A percentile compares a stretch with the other conserved stretches of the same genome.
Conservation (phyloP, 2,888 invertebrate species). For the Imbricaverruca yamaguchii region DNA sequence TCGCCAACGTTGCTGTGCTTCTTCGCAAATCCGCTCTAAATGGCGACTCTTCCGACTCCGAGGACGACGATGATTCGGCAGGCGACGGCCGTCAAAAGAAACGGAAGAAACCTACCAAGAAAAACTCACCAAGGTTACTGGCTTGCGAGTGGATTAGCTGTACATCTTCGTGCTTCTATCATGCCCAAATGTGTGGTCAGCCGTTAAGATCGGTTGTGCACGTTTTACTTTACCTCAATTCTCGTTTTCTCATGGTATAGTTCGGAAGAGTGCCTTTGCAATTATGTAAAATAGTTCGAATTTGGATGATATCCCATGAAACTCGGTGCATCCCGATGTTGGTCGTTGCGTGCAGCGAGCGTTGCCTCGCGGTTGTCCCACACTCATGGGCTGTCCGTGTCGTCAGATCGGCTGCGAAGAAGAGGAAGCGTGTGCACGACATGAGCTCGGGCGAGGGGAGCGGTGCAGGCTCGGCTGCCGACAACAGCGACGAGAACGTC, state of each 20-base stretch:
- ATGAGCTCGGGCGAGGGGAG: neutral
- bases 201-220: neutral
- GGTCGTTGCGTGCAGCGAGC: neutral
- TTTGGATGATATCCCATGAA: no score
- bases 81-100: neutral
- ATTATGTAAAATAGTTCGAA: neutral
- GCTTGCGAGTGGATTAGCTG: neutral
- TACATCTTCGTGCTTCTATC: neutral
- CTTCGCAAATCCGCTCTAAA: neutral
- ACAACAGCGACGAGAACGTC: neutral
- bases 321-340: neutral
- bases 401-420: neutral
- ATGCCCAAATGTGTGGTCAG: neutral
- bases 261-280: neutral
- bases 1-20: neutral
- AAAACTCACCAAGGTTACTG: neutral
- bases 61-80: neutral
- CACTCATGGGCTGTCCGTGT: neutral
- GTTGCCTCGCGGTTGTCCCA: neutral
- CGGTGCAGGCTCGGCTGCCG: neutral
- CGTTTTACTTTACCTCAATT: neutral
- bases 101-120: neutral
- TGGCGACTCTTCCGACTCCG: neutral
- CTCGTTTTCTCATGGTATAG: neutral
- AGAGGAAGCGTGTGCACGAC: neutral